Evolutionary conservation across 2,888 invertebrate genomes (phyloP).

Genomic region (Caenorhabditis sp.): DNA sequence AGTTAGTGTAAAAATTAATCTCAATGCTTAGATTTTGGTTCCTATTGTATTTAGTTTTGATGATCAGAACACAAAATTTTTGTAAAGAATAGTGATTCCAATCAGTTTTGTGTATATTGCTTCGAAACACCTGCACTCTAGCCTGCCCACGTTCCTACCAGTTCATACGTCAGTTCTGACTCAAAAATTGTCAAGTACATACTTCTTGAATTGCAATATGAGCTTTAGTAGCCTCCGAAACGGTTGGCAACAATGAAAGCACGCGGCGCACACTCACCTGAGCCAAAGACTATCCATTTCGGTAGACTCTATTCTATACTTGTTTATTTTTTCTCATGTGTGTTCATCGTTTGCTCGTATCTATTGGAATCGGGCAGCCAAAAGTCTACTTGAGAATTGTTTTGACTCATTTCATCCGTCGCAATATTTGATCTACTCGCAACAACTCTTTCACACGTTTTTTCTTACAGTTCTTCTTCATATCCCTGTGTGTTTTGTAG

Average conservation of each 20-base stretch:
- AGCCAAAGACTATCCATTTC: conserved; percentile 27
- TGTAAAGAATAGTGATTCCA: too few species aligned
- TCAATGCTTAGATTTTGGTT: too few species aligned
- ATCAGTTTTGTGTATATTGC: too few species aligned
- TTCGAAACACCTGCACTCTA: too few species aligned
- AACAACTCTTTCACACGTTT: conserved; percentile 32
- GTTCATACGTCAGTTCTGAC: neutral
- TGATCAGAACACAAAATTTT: too few species aligned
- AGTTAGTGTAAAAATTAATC: too few species aligned
- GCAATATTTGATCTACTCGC: conserved; percentile 36
- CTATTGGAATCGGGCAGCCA: too few species aligned
- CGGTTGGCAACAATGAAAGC: conserved; percentile 42
- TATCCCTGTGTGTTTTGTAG: too few species aligned
- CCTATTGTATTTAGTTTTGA: too few species aligned
- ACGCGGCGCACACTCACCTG: conserved; percentile 28
- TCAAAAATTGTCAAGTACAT: conserved; percentile 39
- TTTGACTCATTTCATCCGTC: conserved; percentile 20
- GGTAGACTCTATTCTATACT: conserved; percentile 23
- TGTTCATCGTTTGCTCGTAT: too few species aligned
- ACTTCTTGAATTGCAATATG: conserved; percentile 36
- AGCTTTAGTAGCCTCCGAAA: conserved; percentile 17
- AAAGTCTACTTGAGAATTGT: conserved; percentile 32
- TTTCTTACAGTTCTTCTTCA: conserved; percentile 1
- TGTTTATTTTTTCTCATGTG: conserved; percentile 3
- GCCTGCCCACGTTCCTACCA: too few species aligned